phyloP scores from a whole-genome alignment of 2,888 invertebrate species.

The Hedychridium roseum region DNA sequence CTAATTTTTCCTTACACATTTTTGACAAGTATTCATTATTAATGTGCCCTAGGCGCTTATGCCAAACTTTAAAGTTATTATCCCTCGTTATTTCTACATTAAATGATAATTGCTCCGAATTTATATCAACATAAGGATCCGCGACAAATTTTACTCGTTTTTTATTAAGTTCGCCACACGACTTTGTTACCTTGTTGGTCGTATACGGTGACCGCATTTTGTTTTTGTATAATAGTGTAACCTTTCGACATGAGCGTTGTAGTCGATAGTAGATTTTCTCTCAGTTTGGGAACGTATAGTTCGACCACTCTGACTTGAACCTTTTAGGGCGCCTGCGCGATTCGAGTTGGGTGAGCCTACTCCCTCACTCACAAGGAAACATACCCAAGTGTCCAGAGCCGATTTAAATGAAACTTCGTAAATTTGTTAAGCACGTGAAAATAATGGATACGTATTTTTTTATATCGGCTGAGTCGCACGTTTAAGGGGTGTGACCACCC shows the following conservation, averaged over 20 bases:
- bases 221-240: neutral
- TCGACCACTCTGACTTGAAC: too few species aligned
- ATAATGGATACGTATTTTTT: too few species aligned
- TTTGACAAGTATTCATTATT: conserved; percentile 1
- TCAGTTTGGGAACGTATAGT: neutral
- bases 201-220: neutral
- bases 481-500: too few species aligned
- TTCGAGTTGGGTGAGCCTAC: too few species aligned
- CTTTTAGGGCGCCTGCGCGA: too few species aligned
- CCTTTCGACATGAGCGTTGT: neutral
- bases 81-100: neutral
- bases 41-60: neutral
- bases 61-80: neutral
- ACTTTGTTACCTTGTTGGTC: neutral
- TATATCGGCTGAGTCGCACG: too few species aligned
- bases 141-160: too few species aligned
- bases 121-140: too few species aligned
- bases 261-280: neutral
- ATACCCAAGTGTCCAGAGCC: too few species aligned
- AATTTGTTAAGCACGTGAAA: too few species aligned
- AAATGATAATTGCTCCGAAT: neutral
- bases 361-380: too few species aligned
- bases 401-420: too few species aligned
- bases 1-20: neutral
- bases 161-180: neutral